Conservation (phyloP, 2,113 vertebrate species). For the Chamaetylas fuelleborni region DNA sequence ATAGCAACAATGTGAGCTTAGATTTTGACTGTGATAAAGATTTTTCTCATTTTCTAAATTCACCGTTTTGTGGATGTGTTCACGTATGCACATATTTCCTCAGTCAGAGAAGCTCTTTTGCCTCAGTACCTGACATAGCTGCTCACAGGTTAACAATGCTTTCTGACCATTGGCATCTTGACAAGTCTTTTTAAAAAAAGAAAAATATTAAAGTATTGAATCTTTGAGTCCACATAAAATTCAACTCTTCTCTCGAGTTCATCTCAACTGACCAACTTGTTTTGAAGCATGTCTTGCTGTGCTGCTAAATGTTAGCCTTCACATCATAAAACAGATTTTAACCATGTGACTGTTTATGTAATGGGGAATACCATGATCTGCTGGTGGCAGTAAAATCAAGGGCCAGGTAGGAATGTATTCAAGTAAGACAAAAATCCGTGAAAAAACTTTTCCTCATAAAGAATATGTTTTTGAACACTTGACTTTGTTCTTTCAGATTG, state of each 20-base stretch:
- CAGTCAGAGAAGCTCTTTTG: neutral
- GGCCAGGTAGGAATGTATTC: neutral
- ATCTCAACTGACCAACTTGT: neutral
- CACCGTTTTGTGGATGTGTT: neutral
- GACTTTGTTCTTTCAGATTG: neutral
- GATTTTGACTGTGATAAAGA: neutral
- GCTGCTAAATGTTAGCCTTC: neutral
- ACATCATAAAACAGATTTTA: neutral
- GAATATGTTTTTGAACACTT: neutral
- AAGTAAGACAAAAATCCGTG: neutral
- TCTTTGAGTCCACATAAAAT: neutral
- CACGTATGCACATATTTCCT: accelerated
- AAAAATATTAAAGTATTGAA: neutral
- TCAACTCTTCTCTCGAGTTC: neutral
- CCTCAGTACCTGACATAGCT: neutral
- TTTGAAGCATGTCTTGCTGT: neutral
- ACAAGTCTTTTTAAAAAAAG: neutral
- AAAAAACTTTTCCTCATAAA: neutral
- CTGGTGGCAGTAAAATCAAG: neutral
- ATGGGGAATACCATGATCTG: neutral
- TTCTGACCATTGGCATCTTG: neutral
- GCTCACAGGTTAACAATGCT: neutral
- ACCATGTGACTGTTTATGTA: accelerated
- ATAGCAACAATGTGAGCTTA: neutral
- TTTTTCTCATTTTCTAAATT: neutral